These are phyloP conservation scores for Isotomurus palustris DNA, from an alignment of 2,888 invertebrate genomes.

Conservation along the genomic window DNA sequence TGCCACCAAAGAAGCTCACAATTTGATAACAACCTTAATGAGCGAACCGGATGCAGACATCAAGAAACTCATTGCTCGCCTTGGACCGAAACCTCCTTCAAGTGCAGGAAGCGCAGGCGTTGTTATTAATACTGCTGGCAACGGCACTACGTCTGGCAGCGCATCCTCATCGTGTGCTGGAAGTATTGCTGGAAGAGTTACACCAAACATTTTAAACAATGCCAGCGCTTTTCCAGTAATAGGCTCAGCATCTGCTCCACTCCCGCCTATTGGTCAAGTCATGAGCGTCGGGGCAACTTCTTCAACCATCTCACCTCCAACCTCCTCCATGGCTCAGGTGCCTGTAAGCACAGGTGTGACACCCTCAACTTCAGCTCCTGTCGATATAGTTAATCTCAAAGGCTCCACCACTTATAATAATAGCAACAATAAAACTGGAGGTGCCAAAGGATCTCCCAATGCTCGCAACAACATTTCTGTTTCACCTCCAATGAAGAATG, in stretches of 20 bases:
- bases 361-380: not conserved
- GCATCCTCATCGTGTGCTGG: slow-evolving; percentile 13
- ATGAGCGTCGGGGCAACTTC: slow-evolving; percentile 1
- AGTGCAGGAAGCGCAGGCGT: not conserved
- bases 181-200: slow-evolving; percentile 18
- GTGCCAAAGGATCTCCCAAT: slow-evolving; percentile 18
- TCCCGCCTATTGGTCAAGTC: slow-evolving; percentile 2
- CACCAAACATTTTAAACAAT: slow-evolving; percentile 11
- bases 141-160: slow-evolving; percentile 4
- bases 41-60: slow-evolving; percentile 94
- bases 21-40: slow-evolving; percentile 83
- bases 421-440: too few species aligned
- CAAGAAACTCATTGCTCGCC: slow-evolving; percentile 65
- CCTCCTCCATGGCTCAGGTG: not conserved
- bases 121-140: not conserved
- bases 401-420: not conserved
- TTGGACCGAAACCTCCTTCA: not conserved
- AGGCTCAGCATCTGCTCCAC: slow-evolving; percentile 18
- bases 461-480: slow-evolving; percentile 22
- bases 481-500: slow-evolving; percentile 30
- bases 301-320: not conserved
- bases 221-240: slow-evolving; percentile 22
- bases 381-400: not conserved
- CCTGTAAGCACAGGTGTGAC: not conserved
- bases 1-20: slow-evolving; percentile 86